These are phyloP conservation scores for Artemia franciscana DNA, from an alignment of 1,140 invertebrate genomes.

Conservation along the genomic window DNA sequence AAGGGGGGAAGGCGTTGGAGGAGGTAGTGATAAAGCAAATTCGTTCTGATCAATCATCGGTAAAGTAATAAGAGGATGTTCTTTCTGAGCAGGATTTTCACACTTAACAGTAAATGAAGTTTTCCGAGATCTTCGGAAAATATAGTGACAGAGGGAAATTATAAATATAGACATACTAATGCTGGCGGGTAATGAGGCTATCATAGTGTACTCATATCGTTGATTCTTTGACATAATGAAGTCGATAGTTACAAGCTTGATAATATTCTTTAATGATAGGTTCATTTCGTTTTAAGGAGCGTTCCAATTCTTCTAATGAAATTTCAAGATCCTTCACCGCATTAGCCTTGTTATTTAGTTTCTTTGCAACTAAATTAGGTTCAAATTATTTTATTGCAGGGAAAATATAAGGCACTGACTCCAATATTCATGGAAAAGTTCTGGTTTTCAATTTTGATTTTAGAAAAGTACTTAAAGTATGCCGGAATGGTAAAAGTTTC, in stretches of 20 bases:
- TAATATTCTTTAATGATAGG: not conserved
- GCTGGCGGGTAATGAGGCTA: no score
- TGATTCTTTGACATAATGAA: no score
- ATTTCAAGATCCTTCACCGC: not conserved
- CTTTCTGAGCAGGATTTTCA: no score
- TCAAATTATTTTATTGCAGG: not conserved
- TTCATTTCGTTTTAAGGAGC: not conserved
- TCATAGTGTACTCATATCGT: no score
- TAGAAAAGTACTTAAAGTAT: not conserved
- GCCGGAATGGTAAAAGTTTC: not conserved
- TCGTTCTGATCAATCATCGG: no score
- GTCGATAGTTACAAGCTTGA: not conserved
- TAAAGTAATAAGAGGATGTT: no score
- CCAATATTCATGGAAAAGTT: not conserved
- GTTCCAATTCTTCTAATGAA: not conserved
- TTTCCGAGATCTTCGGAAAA: no score
- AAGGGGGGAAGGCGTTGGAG: no score
- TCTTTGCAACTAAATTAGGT: not conserved
- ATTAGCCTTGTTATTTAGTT: not conserved
- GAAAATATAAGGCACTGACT: not conserved
- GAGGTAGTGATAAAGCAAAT: no score
- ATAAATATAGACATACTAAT: no score
- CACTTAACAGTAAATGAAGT: no score
- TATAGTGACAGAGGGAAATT: no score
- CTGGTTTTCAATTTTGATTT: not conserved